A percentile compares a stretch with the other conserved stretches of the same genome.
These are phyloP conservation scores for Clarias laeviceps DNA, from an alignment of 2,797 vertebrate genomes.

Conservation along the genomic window DNA sequence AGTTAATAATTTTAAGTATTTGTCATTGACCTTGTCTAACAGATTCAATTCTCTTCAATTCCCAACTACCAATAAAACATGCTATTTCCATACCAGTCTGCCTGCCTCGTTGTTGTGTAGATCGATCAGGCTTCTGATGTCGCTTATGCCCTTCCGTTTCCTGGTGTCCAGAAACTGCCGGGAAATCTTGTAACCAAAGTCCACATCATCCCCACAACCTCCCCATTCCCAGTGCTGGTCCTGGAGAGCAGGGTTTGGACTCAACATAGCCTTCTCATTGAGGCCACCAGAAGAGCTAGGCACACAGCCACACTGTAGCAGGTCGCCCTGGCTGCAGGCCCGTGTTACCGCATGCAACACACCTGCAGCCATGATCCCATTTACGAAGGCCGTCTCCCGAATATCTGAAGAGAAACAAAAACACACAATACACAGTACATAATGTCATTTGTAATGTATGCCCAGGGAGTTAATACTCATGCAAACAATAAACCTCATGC, in stretches of 20 bases:
- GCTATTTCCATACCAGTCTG: constrained; percentile 81
- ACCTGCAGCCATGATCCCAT: constrained; percentile 90
- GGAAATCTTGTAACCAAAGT: constrained; percentile 95
- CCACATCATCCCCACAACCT: constrained; percentile 94
- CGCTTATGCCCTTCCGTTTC: constrained; percentile 89
- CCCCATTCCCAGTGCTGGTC: constrained; percentile 95
- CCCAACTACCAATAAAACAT: constrained; percentile 7
- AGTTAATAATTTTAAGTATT: neutral
- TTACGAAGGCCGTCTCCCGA: constrained; percentile 95
- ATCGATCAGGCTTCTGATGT: constrained; percentile 91
- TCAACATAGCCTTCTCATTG: constrained; percentile 65
- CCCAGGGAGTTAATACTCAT: neutral
- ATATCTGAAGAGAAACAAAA: constrained; percentile 78
- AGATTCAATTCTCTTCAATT: neutral
- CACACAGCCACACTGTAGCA: constrained; percentile 93
- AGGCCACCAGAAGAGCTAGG: constrained; percentile 77
- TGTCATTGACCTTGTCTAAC: neutral
- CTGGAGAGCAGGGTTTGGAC: constrained; percentile 64
- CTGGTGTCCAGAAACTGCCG: constrained; percentile 94
- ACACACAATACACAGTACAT: neutral
- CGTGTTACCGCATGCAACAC: constrained; percentile 94
- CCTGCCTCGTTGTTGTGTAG: constrained; percentile 97
- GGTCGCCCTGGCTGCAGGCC: constrained; percentile 96
- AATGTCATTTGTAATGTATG: neutral
- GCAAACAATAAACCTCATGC: neutral